Percentiles rank a stretch among this genome's conserved stretches.
Conservation (phyloP, 2,797 vertebrate genomes). For the Acridotheres tristis region DNA sequence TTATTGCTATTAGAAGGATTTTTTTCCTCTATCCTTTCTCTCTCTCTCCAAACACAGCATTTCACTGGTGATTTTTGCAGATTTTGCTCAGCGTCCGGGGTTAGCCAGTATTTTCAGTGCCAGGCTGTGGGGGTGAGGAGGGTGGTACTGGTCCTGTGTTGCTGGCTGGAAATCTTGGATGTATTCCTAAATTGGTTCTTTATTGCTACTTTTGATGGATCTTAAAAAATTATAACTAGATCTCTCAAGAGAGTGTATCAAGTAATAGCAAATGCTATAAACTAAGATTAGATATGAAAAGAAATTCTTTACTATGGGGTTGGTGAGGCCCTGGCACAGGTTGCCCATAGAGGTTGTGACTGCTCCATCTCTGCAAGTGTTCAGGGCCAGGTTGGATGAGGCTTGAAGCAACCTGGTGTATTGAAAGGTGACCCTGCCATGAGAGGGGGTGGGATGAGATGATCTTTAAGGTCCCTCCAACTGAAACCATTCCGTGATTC, state of each 20-base stretch:
- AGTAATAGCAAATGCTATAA: background rate
- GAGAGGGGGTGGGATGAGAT: accelerated
- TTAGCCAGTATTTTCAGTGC: background rate
- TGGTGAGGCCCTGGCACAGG: background rate
- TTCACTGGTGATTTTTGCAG: background rate
- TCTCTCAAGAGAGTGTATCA: background rate
- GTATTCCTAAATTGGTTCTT: background rate
- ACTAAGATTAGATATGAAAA: background rate
- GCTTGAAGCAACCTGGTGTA: background rate
- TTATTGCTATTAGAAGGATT: background rate
- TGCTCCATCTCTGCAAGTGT: background rate
- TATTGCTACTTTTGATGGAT: background rate
- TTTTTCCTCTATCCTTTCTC: background rate
- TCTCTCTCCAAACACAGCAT: background rate
- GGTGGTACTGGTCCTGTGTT: background rate
- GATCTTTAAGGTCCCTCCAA: background rate
- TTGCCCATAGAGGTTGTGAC: background rate
- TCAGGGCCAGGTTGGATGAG: background rate
- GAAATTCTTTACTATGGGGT: background rate
- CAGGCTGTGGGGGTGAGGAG: background rate
- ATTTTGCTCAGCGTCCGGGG: background rate
- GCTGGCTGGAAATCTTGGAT: background rate
- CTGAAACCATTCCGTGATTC: background rate
- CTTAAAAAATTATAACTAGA: background rate
- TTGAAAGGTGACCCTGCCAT: background rate